A percentile compares a stretch with the other conserved stretches of the same genome.
Evolutionary conservation across 2,113 vertebrate species (phyloP).

Genomic region (Etheostoma cragini): DNA sequence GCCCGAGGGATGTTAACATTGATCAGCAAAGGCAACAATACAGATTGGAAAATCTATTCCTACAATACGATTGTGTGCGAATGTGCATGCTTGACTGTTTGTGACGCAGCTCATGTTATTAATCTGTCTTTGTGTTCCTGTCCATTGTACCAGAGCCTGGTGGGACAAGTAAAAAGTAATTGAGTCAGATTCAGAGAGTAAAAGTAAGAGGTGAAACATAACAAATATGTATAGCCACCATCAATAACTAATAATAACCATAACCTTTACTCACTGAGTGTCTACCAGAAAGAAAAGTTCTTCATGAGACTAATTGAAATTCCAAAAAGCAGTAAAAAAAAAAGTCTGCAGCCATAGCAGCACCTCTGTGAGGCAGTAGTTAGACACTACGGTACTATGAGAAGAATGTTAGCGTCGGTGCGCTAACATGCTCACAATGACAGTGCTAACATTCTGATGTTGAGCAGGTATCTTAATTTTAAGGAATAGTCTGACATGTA

Average conservation of each 20-base stretch:
- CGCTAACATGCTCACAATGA: background rate
- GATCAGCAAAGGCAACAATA: constrained; percentile 21
- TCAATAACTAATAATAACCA: constrained; percentile 9
- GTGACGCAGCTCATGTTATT: background rate
- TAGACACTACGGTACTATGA: background rate
- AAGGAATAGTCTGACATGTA: background rate
- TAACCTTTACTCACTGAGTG: background rate
- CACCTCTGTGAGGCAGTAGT: background rate
- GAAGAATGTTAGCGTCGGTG: background rate
- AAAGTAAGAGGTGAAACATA: background rate
- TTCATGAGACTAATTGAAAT: background rate
- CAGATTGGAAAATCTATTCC: constrained; percentile 26
- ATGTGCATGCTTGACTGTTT: background rate
- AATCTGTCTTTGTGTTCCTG: constrained; percentile 19
- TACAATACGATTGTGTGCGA: background rate
- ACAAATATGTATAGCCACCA: background rate
- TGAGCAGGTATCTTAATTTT: background rate
- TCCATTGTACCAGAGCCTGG: background rate
- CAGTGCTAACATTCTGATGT: background rate
- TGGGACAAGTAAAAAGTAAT: constrained; percentile 27
- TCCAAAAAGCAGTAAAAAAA: background rate
- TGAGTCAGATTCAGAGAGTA: background rate
- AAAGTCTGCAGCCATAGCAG: background rate
- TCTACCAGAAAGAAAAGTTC: background rate
- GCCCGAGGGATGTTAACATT: constrained; percentile 9